Conservation (phyloP, 2,888 invertebrate species). For the Drosophila yooni region DNA sequence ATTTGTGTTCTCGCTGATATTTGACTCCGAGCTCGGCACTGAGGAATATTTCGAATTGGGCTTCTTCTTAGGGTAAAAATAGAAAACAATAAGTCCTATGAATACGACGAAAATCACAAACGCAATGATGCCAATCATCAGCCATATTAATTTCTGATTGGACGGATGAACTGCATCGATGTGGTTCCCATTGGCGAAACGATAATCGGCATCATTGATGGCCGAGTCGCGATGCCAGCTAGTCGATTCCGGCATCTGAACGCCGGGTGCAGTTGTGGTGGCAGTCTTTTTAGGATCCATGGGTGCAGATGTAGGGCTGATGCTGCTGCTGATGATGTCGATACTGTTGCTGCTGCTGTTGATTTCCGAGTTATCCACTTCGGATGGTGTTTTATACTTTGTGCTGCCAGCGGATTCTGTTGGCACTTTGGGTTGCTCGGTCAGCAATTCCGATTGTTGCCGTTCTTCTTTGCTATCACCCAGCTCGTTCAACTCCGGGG, state of each 20-base stretch:
- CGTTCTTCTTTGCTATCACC: background rate
- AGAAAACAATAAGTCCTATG: background rate
- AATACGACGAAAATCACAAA: constrained; percentile 5
- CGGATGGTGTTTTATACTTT: constrained; percentile 3
- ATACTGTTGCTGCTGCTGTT: constrained; percentile 1
- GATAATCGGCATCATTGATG: constrained; percentile 42
- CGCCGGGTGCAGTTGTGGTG: constrained; percentile 53
- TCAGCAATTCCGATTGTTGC: background rate
- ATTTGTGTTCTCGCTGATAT: constrained; percentile 61
- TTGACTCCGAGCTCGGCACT: constrained; percentile 80
- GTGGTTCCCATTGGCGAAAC: constrained; percentile 21
- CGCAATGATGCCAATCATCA: background rate
- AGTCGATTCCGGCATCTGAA: constrained; percentile 61
- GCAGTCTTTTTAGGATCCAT: constrained; percentile 12
- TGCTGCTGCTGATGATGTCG: background rate
- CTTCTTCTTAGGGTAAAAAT: background rate
- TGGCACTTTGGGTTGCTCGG: background rate
- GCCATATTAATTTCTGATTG: background rate
- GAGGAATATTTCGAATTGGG: constrained; percentile 65
- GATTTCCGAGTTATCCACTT: background rate
- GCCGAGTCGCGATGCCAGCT: constrained; percentile 43
- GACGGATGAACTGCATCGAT: background rate
- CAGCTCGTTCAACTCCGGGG: background rate
- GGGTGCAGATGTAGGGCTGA: background rate
- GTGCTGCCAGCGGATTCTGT: background rate